Evolutionary conservation across 2,888 invertebrate genomes (phyloP).

Genomic region (Psylliodes chrysocephalus): DNA sequence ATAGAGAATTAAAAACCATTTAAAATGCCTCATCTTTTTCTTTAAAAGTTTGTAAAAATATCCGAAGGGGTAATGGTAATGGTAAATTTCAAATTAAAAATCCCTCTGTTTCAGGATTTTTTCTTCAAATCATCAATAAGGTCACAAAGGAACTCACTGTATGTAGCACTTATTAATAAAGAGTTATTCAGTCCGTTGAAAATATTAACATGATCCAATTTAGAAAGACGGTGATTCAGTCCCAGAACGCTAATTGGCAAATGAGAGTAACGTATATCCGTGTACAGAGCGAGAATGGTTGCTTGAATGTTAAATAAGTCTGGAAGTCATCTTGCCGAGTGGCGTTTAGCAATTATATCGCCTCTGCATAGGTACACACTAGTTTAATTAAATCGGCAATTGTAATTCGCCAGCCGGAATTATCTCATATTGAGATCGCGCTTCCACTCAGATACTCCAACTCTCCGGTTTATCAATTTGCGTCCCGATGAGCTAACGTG

Average conservation of each 20-base stretch:
- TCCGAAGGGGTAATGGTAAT: too few species aligned
- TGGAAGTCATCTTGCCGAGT: conserved; percentile 43
- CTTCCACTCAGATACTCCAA: conserved; percentile 50
- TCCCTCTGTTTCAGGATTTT: too few species aligned
- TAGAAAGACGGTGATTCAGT: conserved; percentile 13
- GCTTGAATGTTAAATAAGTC: conserved; percentile 34
- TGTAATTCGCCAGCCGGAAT: conserved; percentile 56
- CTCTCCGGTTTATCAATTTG: conserved; percentile 51
- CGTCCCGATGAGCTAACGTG: conserved; percentile 46
- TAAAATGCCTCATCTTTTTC: too few species aligned
- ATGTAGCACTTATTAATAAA: too few species aligned
- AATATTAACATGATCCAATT: conserved; percentile 19
- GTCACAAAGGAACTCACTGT: too few species aligned
- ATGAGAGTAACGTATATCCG: conserved; percentile 19
- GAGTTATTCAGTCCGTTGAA: background rate
- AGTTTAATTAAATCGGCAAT: conserved; percentile 59
- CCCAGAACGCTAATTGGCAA: conserved; percentile 24
- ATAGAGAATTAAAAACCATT: too few species aligned
- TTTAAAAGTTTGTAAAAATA: too few species aligned
- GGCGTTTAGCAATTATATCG: conserved; percentile 55
- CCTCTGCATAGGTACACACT: conserved; percentile 54
- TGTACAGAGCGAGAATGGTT: conserved; percentile 15
- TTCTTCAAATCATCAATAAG: too few species aligned
- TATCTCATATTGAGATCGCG: conserved; percentile 56
- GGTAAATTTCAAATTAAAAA: too few species aligned